Percentiles rank a stretch among this genome's conserved stretches.
Evolutionary conservation across 2,888 invertebrate species (phyloP).

Genomic region (Ptychoptera albimana): DNA sequence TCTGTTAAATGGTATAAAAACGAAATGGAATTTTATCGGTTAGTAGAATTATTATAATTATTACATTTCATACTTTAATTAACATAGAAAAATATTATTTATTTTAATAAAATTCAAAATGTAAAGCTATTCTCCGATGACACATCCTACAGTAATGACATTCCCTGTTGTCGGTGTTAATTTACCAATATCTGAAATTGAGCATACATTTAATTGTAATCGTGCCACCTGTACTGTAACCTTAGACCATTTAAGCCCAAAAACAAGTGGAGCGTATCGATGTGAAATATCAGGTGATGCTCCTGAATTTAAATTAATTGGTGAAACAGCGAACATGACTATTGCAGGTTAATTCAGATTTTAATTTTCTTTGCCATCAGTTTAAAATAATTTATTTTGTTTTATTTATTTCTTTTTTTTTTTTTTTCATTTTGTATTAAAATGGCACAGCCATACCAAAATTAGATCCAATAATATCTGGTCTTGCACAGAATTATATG

Average conservation of each 20-base stretch:
- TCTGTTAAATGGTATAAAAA: conserved; percentile 37
- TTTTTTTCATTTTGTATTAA: neutral
- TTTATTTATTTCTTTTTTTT: too few relatives aligned
- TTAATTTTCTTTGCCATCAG: too few relatives aligned
- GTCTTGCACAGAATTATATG: conserved; percentile 26
- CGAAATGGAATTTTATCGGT: conserved; percentile 35
- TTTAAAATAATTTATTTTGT: neutral
- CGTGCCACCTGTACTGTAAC: conserved; percentile 24
- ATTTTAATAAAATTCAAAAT: neutral
- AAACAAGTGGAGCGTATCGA: conserved; percentile 35
- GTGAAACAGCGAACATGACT: conserved; percentile 37
- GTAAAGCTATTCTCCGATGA: conserved; percentile 24
- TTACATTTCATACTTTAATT: too few relatives aligned
- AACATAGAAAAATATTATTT: too few relatives aligned
- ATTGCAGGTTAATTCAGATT: conserved; percentile 41
- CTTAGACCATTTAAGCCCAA: conserved; percentile 21
- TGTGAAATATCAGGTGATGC: conserved; percentile 45
- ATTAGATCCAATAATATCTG: conserved; percentile 28
- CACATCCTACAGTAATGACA: conserved; percentile 21
- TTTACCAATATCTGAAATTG: conserved; percentile 18
- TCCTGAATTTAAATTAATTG: conserved; percentile 37
- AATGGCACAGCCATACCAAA: conserved; percentile 23
- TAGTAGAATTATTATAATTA: conserved; percentile 4
- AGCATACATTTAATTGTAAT: conserved; percentile 23
- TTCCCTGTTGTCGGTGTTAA: conserved; percentile 22